Conservation (phyloP, 2,113 vertebrate genomes). For the Typhlomys cinereus region DNA sequence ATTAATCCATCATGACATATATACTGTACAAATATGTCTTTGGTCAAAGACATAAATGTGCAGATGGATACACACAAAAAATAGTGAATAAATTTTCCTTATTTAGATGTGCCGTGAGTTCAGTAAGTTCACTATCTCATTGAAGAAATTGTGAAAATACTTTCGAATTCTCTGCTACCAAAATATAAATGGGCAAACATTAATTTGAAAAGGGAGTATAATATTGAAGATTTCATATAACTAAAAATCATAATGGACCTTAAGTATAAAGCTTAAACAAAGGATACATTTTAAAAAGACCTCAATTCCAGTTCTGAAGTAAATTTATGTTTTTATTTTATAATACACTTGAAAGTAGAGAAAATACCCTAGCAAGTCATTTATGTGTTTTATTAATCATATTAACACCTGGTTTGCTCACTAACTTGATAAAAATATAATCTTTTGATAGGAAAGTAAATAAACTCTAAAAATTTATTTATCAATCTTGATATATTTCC, state of each 20-base stretch:
- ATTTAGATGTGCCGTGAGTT: too few species aligned
- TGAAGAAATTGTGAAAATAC: not conserved
- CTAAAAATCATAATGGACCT: not conserved
- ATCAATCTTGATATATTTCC: too few species aligned
- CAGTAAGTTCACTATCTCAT: not conserved
- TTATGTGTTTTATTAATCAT: not conserved
- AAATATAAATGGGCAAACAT: not conserved
- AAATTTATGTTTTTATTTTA: not conserved
- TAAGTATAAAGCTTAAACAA: not conserved
- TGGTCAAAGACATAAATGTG: too few species aligned
- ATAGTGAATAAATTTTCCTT: not conserved
- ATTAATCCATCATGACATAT: too few species aligned
- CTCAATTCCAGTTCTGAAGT: not conserved
- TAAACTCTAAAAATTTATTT: too few species aligned
- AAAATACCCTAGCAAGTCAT: not conserved
- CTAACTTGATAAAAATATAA: not conserved
- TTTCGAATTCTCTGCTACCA: not conserved
- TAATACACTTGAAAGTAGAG: not conserved
- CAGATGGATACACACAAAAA: too few species aligned
- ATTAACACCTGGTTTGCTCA: not conserved
- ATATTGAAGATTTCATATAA: not conserved
- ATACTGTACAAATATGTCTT: too few species aligned
- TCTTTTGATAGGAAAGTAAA: conserved; percentile 3
- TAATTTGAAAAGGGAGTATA: not conserved
- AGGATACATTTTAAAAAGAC: not conserved